phyloP scores from a whole-genome alignment of 2,888 invertebrate genomes.

The Azorinus chamasolen region DNA sequence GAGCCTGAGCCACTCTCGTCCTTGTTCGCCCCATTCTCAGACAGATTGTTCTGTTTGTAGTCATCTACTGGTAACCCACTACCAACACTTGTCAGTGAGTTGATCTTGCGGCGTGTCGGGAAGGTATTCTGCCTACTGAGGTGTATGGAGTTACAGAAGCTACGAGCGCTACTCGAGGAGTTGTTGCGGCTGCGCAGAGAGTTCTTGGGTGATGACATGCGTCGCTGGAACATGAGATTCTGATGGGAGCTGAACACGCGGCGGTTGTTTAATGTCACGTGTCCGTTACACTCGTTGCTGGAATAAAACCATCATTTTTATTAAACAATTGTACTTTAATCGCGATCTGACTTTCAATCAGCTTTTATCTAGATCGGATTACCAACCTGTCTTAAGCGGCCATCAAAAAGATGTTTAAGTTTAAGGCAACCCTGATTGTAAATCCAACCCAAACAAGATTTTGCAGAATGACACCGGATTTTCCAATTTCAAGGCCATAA shows the following conservation, averaged over 20 bases:
- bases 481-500: no score
- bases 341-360: no score
- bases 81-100: constrained; percentile 76
- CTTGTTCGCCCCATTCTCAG: constrained; percentile 66
- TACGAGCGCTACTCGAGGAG: constrained; percentile 82
- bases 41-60: constrained; percentile 80
- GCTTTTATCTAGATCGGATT: no score
- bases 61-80: constrained; percentile 82
- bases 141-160: constrained; percentile 79
- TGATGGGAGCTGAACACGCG: constrained; percentile 89
- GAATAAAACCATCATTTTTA: no score
- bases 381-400: no score
- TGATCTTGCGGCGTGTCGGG: constrained; percentile 79
- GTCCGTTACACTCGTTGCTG: constrained; percentile 89
- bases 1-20: constrained; percentile 64
- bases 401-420: no score
- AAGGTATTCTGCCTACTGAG: constrained; percentile 85
- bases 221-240: constrained; percentile 89
- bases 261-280: constrained; percentile 85
- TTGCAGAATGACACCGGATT: no score
- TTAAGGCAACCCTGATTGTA: no score
- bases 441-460: no score
- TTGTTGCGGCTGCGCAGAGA: constrained; percentile 84
- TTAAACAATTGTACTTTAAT: no score
- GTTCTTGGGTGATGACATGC: constrained; percentile 79